Evolutionary conservation across 2,888 invertebrate species (phyloP).

Genomic region (Lycia hirtaria): DNA sequence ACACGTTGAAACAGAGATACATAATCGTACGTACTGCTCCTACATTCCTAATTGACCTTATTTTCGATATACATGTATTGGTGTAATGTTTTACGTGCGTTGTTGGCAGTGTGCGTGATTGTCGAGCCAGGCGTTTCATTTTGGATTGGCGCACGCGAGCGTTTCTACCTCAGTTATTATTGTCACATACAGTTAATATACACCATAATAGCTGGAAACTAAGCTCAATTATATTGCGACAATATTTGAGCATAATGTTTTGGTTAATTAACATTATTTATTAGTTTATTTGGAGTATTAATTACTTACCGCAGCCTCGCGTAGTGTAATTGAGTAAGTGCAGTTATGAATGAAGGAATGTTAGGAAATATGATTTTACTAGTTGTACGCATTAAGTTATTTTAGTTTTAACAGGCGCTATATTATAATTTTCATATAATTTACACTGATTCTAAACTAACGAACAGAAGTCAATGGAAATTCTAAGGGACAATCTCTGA

Average conservation of each 20-base stretch:
- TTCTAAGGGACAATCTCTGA: no score
- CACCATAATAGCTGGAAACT: slow-evolving; percentile 32
- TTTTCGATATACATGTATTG: slow-evolving; percentile 30
- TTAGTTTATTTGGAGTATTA: slow-evolving; percentile 8
- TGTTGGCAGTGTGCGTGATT: slow-evolving; percentile 50
- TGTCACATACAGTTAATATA: slow-evolving; percentile 36
- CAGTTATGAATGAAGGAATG: not conserved
- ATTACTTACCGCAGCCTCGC: not conserved
- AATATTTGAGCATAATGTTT: slow-evolving; percentile 28
- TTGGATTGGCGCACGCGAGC: slow-evolving; percentile 55
- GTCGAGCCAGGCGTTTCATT: slow-evolving; percentile 44
- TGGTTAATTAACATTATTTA: slow-evolving; percentile 30
- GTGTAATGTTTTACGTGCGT: slow-evolving; percentile 26
- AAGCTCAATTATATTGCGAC: slow-evolving; percentile 38
- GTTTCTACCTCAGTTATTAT: slow-evolving; percentile 41
- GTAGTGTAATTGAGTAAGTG: not conserved
- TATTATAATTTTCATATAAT: no score
- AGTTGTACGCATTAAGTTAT: no score
- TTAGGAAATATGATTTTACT: not conserved
- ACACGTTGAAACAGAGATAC: slow-evolving; percentile 6
- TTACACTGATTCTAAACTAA: no score
- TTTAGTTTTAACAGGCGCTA: no score
- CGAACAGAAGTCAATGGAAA: no score
- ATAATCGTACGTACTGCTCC: slow-evolving; percentile 6
- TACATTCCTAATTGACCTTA: slow-evolving; percentile 28